These are phyloP conservation scores for Apis florea DNA, from an alignment of 1,140 invertebrate genomes.

Conservation along the genomic window DNA sequence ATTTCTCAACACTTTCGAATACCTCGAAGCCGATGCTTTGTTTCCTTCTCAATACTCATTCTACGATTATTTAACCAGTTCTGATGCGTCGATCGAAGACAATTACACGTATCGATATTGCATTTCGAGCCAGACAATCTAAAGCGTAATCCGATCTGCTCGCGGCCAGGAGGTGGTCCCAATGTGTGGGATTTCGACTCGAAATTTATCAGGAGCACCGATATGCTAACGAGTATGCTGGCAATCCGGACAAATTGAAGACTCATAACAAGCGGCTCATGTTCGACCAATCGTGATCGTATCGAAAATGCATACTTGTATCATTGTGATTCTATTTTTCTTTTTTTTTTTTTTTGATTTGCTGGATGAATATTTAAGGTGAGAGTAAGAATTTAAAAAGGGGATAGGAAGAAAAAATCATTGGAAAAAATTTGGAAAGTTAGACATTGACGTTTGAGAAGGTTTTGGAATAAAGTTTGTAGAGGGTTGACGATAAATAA, in stretches of 20 bases:
- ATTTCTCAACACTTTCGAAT: background rate
- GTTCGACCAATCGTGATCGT: background rate
- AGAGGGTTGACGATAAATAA: no score
- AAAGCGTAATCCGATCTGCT: constrained; percentile 48
- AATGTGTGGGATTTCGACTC: constrained; percentile 30
- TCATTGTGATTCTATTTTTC: no score
- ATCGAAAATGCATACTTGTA: no score
- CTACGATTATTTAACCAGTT: background rate
- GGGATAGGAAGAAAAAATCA: no score
- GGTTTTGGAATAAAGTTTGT: no score
- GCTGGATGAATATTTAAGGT: no score
- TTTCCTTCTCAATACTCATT: constrained; percentile 7
- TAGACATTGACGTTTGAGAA: no score
- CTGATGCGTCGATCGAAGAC: constrained; percentile 7
- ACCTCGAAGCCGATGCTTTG: constrained; percentile 3
- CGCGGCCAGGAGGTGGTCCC: constrained; percentile 2
- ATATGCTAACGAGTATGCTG: constrained; percentile 28
- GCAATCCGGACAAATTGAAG: constrained; percentile 46
- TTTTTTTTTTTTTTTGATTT: no score
- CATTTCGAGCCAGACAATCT: constrained; percentile 22
- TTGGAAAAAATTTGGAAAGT: no score
- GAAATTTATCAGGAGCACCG: constrained; percentile 32
- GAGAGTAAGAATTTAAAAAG: no score
- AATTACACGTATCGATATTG: constrained; percentile 25
- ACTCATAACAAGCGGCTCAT: constrained; percentile 10